Evolutionary conservation across 2,113 vertebrate genomes (phyloP), one percentile per base, ranked within the genome.

Genomic region (Chrysemys picta): DNA sequence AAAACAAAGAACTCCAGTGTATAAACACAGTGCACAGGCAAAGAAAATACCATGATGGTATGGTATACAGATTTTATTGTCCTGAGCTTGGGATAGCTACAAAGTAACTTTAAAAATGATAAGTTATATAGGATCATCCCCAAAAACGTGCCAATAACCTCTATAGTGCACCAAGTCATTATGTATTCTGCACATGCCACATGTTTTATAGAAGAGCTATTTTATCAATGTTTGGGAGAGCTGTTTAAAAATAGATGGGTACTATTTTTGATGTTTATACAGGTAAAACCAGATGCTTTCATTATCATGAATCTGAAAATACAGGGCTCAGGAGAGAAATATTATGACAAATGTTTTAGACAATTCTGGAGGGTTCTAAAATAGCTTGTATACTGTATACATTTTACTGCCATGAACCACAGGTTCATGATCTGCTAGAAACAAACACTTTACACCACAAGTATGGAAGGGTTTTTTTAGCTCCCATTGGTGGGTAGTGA

Each of bases 171-270:
- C 6, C 45, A 62, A 27, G 31, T 7, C 12, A 62, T 24, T 57
- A 8, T 0, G 1, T 72, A 0, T 82, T 92, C 53, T 80, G 1
- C 29, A 6, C 0, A 5, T 82, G 3, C 29, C 89, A 31, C 1
- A 3, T 5, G 19, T 85, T 86, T 89, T 76, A 45, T 2, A 54
- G 57, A n/a, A 84, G 42, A 65, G 24, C 13, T 57, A 57, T 57
- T 27, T 57, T 57, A 57, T 57, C 65, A 80, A 2, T 1, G 0
- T 17, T 89, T 57, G 38, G 59, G 53, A 75, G 90, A 22, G 8
- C 45, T 6, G 21, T 2, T 53, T 88, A 24, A 13, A 29, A 38
- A 47, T 89, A 45, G 83, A 59, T 90, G 88, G 3, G 1, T 72
- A 62, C 5, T 2, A 29, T 0, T 65, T 91, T 57, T 76, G 25